Percentiles rank a stretch among this genome's conserved stretches.
These are phyloP conservation scores for Drosophila pruinosa DNA, from an alignment of 1,140 invertebrate genomes.

Conservation along the genomic window DNA sequence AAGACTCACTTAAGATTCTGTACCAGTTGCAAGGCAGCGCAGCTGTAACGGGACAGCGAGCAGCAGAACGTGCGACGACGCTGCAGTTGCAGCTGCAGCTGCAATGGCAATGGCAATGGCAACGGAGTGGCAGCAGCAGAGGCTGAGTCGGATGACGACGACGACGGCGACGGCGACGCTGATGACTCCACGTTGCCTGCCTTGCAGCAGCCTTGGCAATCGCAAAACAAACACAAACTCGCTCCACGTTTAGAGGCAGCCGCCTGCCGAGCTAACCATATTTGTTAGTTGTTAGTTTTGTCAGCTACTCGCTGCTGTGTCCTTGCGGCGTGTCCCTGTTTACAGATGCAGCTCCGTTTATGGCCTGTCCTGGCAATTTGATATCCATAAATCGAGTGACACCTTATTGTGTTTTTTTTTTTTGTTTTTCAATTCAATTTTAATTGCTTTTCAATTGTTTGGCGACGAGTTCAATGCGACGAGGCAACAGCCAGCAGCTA, in stretches of 20 bases:
- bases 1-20: conserved; percentile 79
- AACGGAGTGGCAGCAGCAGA: conserved; percentile 27
- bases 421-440: conserved; percentile 46
- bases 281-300: conserved; percentile 48
- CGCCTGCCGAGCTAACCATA: conserved; percentile 48
- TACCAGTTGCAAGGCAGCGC: conserved; percentile 73
- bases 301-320: conserved; percentile 20
- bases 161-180: conserved; percentile 15
- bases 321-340: conserved; percentile 60
- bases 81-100: conserved; percentile 50
- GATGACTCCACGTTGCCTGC: conserved; percentile 71
- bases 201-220: conserved; percentile 63
- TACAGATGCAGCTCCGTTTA: conserved; percentile 47
- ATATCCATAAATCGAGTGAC: conserved; percentile 60
- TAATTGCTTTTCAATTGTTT: conserved; percentile 61
- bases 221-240: conserved; percentile 6
- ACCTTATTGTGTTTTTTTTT: conserved; percentile 14
- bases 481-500: conserved; percentile 38
- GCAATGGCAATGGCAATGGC: conserved; percentile 25
- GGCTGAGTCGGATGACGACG: not conserved
- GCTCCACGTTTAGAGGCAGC: conserved; percentile 23
- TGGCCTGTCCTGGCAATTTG: conserved; percentile 48
- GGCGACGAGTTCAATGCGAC: conserved; percentile 32
- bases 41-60: conserved; percentile 71
- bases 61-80: conserved; percentile 74